A percentile compares a stretch with the other conserved stretches of the same genome.
phyloP scores from a whole-genome alignment of 1,140 invertebrate genomes.

The Steinernema feltiae region DNA sequence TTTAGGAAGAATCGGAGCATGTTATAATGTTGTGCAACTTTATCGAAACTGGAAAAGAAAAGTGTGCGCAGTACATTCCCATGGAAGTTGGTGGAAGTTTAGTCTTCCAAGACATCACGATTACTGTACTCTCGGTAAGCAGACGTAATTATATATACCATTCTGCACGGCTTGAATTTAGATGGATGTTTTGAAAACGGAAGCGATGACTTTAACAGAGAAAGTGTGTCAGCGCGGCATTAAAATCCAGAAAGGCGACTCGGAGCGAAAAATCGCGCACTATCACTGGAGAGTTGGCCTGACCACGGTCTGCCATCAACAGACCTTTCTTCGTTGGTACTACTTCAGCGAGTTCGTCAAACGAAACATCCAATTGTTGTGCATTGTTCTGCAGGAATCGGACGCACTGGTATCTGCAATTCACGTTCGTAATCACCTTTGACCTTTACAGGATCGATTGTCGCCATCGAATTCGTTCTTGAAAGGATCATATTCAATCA shows the following conservation, averaged over 20 bases:
- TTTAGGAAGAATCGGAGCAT: slow-evolving; percentile 56
- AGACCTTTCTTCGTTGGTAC: slow-evolving; percentile 20
- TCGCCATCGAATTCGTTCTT: background rate
- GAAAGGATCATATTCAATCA: background rate
- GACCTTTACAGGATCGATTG: background rate
- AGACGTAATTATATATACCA: background rate
- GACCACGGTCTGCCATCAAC: slow-evolving; percentile 28
- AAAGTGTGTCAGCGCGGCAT: background rate
- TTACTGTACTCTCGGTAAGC: background rate
- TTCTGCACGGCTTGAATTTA: background rate
- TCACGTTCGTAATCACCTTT: background rate
- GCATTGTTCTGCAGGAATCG: slow-evolving; percentile 36
- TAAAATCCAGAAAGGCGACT: background rate
- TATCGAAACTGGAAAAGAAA: slow-evolving; percentile 52
- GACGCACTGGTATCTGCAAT: slow-evolving; percentile 7
- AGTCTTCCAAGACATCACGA: background rate
- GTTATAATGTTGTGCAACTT: slow-evolving; percentile 60
- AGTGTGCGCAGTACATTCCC: slow-evolving; percentile 58
- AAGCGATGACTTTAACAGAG: background rate
- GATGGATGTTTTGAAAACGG: background rate
- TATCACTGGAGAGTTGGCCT: slow-evolving; percentile 11
- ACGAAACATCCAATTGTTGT: slow-evolving; percentile 27
- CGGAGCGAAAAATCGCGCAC: slow-evolving; percentile 16
- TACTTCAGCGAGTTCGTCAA: slow-evolving; percentile 18
- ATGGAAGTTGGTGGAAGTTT: slow-evolving; percentile 1